Evolutionary conservation across 53 echinoderm and acorn worm species (phyloP), one percentile per base, ranked within the genome.

Genomic region (Zoroaster sp.): DNA sequence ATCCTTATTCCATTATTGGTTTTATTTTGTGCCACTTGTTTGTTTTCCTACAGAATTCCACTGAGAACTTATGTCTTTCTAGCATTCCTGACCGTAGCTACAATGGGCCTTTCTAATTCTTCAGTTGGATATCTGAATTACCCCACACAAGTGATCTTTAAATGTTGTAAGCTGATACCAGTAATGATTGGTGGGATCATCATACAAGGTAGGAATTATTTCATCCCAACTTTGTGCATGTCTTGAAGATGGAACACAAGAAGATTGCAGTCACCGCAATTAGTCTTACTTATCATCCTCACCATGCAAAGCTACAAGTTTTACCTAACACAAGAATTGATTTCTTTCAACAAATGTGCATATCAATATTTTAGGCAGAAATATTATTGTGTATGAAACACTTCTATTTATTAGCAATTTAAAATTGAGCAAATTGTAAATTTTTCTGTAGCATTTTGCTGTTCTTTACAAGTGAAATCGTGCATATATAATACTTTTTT

Each of bases 101-200:
- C 99, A 5, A 98, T 98, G 95, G 99, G 99, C 12, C 67, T 98
- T 83, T 98, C 99, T 3, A 98, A 98, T 40, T 83, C 99, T 6
- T 91, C 99, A 0, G 91, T 98, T 3, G 99, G 99, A 17, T 96
- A 95, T 49, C 93, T 98, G 32, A 98, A 98, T 83, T 98, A 98
- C 63, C 99, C 99, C 1, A 98, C 99, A 4, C 99, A 98, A 71
- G 99, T 98, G 31, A 94, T 98, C 52, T 98, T 98, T 35, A 98
- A 98, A 74, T 98, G 99, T 91, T 98, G 99, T 79, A 98, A 98
- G 85, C 92, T 98, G 15, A 98, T 98, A 38, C 99, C 99, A 52
- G 99, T 98, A 3, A 98, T 98, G 99, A 93, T 98, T 38, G 99
- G 96, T 34, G 99, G 99, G 13, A 68, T 95, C 4, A 88, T 98